A percentile compares a stretch with the other conserved stretches of the same genome.
These are phyloP conservation scores for Pocillopora meandrina DNA, from an alignment of 92 coral and sea anemone species.

Conservation along the genomic window DNA sequence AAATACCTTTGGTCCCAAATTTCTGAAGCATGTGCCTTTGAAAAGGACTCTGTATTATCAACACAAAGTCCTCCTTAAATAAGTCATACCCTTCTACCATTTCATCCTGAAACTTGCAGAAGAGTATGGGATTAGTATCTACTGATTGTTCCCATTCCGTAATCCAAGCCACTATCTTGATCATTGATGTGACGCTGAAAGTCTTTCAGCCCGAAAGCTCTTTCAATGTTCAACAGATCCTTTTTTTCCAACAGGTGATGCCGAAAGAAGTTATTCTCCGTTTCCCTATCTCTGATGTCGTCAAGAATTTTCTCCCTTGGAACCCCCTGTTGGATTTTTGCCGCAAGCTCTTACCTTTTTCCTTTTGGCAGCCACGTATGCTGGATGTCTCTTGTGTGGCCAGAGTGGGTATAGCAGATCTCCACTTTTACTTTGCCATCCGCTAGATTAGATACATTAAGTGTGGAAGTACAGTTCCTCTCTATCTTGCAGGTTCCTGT, in stretches of 20 bases:
- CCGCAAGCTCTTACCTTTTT: constrained; percentile 54
- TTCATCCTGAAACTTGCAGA: constrained; percentile 53
- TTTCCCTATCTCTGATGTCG: constrained; percentile 45
- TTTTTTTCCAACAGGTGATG: constrained; percentile 40
- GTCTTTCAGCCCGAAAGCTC: constrained; percentile 49
- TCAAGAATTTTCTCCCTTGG: constrained; percentile 52
- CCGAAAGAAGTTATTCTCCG: constrained; percentile 25
- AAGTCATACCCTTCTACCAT: constrained; percentile 46
- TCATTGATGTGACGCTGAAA: constrained; percentile 54
- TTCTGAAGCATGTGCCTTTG: constrained; percentile 57
- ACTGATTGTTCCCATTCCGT: constrained; percentile 39
- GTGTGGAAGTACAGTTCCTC: constrained; percentile 50
- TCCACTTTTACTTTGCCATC: constrained; percentile 49
- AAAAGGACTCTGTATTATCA: constrained; percentile 60
- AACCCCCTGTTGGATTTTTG: constrained; percentile 49
- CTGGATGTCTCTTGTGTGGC: constrained; percentile 59
- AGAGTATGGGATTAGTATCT: constrained; percentile 41
- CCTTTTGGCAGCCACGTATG: constrained; percentile 43
- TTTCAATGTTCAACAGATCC: constrained; percentile 55
- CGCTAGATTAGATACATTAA: constrained; percentile 9
- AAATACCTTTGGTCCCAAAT: constrained; percentile 64
- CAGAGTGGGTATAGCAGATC: constrained; percentile 59
- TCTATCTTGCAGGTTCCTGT: constrained; percentile 46
- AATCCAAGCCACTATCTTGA: constrained; percentile 64
- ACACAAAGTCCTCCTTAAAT: constrained; percentile 48